These are phyloP conservation scores for Dysmachus trigonus DNA, from an alignment of 2,888 invertebrate species.

Conservation along the genomic window DNA sequence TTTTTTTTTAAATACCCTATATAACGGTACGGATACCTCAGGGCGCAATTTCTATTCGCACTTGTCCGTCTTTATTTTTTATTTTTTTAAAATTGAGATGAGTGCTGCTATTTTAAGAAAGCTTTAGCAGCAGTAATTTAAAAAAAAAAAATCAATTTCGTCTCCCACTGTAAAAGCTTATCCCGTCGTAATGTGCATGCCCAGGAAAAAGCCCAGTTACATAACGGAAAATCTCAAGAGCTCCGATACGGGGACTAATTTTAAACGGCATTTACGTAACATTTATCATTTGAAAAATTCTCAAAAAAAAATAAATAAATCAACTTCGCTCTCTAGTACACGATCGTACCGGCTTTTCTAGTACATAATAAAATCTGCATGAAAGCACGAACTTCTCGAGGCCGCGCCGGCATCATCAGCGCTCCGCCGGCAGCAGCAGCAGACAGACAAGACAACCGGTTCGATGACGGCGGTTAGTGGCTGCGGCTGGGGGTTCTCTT, in stretches of 20 bases:
- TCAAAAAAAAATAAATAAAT: not conserved
- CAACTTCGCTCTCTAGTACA: not conserved
- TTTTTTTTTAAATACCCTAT: too few species aligned
- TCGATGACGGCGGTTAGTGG: too few species aligned
- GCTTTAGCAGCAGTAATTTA: not conserved
- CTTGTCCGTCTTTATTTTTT: too few species aligned
- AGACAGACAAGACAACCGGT: not conserved
- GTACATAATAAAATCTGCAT: not conserved
- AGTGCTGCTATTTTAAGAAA: not conserved
- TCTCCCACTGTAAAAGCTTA: constrained; percentile 9
- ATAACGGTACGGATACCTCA: too few species aligned
- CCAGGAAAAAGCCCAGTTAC: constrained; percentile 21
- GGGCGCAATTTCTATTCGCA: too few species aligned
- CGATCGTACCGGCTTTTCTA: not conserved
- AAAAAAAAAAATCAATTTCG: not conserved
- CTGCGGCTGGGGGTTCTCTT: not conserved
- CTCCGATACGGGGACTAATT: not conserved
- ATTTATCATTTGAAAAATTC: not conserved
- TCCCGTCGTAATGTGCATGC: not conserved
- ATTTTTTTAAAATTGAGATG: not conserved
- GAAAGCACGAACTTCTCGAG: not conserved
- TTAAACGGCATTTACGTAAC: not conserved
- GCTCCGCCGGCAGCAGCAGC: not conserved
- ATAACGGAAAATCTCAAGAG: constrained; percentile 9
- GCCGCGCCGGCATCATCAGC: not conserved